Evolutionary conservation across 2,888 invertebrate genomes (phyloP).

Genomic region (Trisateles emortualis): DNA sequence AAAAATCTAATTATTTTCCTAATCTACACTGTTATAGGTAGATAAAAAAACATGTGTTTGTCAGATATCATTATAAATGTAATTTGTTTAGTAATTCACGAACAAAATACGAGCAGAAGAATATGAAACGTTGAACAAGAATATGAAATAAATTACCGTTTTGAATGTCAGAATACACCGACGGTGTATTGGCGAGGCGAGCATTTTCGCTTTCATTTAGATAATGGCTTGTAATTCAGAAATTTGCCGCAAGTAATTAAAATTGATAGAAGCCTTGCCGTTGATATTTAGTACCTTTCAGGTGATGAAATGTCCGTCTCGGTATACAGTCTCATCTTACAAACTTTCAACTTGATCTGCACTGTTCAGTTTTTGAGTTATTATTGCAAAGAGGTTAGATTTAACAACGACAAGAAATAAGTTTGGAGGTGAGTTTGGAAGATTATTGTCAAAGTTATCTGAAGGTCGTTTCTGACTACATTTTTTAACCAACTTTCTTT

Average conservation of each 20-base stretch:
- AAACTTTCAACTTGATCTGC: slow-evolving; percentile 24
- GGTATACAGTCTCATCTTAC: slow-evolving; percentile 28
- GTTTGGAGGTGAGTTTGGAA: slow-evolving; percentile 30
- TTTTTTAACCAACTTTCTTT: too few relatives aligned
- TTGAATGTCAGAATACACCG: slow-evolving; percentile 8
- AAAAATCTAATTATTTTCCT: slow-evolving; percentile 44
- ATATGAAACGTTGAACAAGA: slow-evolving; percentile 34
- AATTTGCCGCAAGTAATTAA: slow-evolving; percentile 71
- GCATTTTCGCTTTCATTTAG: slow-evolving; percentile 67
- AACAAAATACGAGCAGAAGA: slow-evolving; percentile 42
- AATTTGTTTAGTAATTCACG: slow-evolving; percentile 48
- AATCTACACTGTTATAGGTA: slow-evolving; percentile 23
- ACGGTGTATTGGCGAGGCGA: slow-evolving; percentile 34
- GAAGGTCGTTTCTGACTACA: slow-evolving; percentile 25
- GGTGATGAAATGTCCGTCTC: slow-evolving; percentile 32
- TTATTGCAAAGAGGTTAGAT: slow-evolving; percentile 37
- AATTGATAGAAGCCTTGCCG: slow-evolving; percentile 66
- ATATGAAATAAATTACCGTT: slow-evolving; percentile 49
- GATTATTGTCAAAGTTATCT: slow-evolving; percentile 23
- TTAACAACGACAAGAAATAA: slow-evolving; percentile 28
- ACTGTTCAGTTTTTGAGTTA: slow-evolving; percentile 29
- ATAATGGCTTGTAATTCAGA: slow-evolving; percentile 67
- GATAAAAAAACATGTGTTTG: slow-evolving; percentile 38
- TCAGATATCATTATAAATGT: slow-evolving; percentile 41
- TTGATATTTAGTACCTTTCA: slow-evolving; percentile 59